phyloP scores from a whole-genome alignment of 2,888 invertebrate genomes.

The Pristionchus arcanus region DNA sequence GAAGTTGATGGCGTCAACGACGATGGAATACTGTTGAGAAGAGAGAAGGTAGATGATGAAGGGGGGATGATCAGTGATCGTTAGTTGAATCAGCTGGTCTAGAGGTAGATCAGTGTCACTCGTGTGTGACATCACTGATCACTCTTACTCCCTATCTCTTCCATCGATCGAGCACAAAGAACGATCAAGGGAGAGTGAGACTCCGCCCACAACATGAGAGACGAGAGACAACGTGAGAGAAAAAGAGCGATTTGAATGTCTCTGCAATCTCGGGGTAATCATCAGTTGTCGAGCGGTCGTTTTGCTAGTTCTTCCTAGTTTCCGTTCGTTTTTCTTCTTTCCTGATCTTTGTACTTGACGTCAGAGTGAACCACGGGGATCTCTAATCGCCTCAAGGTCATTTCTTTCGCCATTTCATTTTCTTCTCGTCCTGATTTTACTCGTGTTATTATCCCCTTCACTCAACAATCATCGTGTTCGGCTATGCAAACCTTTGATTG shows the following conservation, averaged over 20 bases:
- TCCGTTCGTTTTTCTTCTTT: not conserved
- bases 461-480: not conserved
- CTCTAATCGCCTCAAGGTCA: not conserved
- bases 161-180: not conserved
- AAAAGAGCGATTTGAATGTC: not conserved
- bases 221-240: not conserved
- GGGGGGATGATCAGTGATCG: not conserved
- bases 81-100: not conserved
- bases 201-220: not conserved
- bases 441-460: not conserved
- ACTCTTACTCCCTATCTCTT: not conserved
- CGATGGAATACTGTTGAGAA: conserved; percentile 27
- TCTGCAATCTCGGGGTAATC: not conserved
- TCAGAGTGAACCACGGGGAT: not conserved
- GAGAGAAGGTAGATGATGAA: not conserved
- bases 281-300: not conserved
- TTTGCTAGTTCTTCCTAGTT: not conserved
- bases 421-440: not conserved
- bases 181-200: not conserved
- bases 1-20: not conserved
- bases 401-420: not conserved
- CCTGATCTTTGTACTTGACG: not conserved
- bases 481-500: not conserved
- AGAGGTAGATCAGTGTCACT: not conserved
- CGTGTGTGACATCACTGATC: conserved; percentile 20